These are phyloP conservation scores for Endotricha flammealis DNA, from an alignment of 2,888 invertebrate genomes.

Conservation along the genomic window DNA sequence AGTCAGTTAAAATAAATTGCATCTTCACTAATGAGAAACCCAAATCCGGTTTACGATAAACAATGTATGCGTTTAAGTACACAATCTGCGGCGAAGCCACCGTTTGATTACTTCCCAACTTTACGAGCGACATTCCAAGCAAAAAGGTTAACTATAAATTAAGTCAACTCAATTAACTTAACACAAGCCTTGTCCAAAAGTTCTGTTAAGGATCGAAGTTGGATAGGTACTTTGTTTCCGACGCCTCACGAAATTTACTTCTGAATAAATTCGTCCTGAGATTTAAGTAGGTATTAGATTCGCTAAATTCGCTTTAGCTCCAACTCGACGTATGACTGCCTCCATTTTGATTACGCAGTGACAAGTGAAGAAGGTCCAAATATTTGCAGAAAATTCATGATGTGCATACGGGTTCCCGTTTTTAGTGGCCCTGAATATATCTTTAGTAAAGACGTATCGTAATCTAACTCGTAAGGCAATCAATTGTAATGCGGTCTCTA, in stretches of 20 bases:
- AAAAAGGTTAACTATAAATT: slow-evolving; percentile 39
- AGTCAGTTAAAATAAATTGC: slow-evolving; percentile 1
- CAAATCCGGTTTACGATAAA: slow-evolving; percentile 1
- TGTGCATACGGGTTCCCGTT: neutral
- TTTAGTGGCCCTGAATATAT: no score
- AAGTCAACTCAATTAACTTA: slow-evolving; percentile 36
- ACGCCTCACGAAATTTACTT: slow-evolving; percentile 26
- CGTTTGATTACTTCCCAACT: slow-evolving; percentile 17
- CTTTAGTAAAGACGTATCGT: no score
- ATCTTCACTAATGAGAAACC: slow-evolving; percentile 1
- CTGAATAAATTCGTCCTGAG: slow-evolving; percentile 20
- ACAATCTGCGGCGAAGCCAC: slow-evolving; percentile 6
- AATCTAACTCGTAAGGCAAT: no score
- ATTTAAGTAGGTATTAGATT: slow-evolving; percentile 16
- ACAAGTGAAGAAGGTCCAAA: slow-evolving; percentile 1
- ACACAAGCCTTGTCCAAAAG: slow-evolving; percentile 30
- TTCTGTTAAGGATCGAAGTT: slow-evolving; percentile 35
- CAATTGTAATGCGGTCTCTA: no score
- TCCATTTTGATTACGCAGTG: slow-evolving; percentile 2
- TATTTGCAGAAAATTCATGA: neutral
- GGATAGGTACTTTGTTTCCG: slow-evolving; percentile 29
- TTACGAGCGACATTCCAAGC: slow-evolving; percentile 18
- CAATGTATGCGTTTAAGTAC: slow-evolving; percentile 6
- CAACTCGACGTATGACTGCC: slow-evolving; percentile 1
- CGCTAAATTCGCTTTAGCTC: slow-evolving; percentile 9